Evolutionary conservation across 2,113 vertebrate genomes (phyloP).

Genomic region (Vulpes ferrilata): DNA sequence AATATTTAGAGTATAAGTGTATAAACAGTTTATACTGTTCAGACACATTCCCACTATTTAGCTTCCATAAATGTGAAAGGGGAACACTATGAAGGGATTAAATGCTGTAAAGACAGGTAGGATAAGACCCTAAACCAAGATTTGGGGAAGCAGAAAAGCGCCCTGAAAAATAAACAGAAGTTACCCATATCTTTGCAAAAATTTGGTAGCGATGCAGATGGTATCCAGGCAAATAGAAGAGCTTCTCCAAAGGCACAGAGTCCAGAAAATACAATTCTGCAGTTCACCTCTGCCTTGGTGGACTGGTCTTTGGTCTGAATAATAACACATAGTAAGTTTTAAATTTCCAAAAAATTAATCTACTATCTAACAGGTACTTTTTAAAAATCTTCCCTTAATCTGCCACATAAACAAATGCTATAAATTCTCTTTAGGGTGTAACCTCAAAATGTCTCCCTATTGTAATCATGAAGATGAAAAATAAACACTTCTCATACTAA

Average conservation of each 20-base stretch:
- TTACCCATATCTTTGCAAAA: not conserved
- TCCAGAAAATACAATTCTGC: not conserved
- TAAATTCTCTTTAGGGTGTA: not conserved
- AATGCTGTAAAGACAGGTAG: not conserved
- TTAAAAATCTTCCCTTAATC: not conserved
- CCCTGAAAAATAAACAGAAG: not conserved
- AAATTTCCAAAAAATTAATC: conserved; percentile 18
- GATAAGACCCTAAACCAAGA: not conserved
- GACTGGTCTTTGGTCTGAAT: not conserved
- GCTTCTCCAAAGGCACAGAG: not conserved
- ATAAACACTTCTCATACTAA: not conserved
- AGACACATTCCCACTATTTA: not conserved
- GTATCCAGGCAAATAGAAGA: not conserved
- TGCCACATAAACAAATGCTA: conserved; percentile 18
- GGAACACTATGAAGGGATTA: conserved; percentile 17
- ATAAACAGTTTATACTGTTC: conserved; percentile 56
- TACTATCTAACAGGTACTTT: not conserved
- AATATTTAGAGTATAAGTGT: conserved; percentile 68
- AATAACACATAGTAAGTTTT: not conserved
- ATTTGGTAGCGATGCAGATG: not conserved
- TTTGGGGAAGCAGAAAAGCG: not conserved
- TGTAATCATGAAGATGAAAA: conserved; percentile 11
- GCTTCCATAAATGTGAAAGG: not conserved
- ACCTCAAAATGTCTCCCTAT: conserved; percentile 7
- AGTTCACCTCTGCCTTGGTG: not conserved